phyloP scores from a whole-genome alignment of 2,797 vertebrate genomes.

The Propithecus deckenii region DNA sequence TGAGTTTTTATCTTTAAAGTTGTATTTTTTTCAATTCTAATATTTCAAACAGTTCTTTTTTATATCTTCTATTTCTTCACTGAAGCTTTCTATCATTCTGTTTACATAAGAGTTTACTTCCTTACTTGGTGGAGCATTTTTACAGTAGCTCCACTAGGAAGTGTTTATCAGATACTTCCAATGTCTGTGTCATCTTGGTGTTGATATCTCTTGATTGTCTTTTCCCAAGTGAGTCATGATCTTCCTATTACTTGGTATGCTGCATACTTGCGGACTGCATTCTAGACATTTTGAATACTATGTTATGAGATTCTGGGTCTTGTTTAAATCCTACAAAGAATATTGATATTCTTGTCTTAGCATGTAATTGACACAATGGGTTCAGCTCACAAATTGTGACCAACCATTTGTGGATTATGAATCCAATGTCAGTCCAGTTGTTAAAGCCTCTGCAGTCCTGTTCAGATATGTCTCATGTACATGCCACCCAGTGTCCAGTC shows the following conservation, averaged over 20 bases:
- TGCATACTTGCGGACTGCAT: background rate
- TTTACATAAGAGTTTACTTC: background rate
- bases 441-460: background rate
- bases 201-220: background rate
- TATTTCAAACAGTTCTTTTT: background rate
- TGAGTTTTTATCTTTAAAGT: background rate
- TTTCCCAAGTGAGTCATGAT: background rate
- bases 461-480: background rate
- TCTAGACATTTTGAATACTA: conserved; percentile 20
- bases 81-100: background rate
- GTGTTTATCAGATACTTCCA: background rate
- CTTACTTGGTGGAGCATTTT: background rate
- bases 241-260: background rate
- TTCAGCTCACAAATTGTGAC: background rate
- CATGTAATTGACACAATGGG: background rate
- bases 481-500: background rate
- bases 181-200: background rate
- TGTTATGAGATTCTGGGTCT: background rate
- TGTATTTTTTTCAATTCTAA: conserved; percentile 1
- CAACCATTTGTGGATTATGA: background rate
- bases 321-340: background rate
- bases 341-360: conserved; percentile 4
- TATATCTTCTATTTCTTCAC: background rate
- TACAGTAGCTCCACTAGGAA: background rate
- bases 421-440: background rate